These are phyloP conservation scores for Metacarcinus magister DNA, from an alignment of 2,888 invertebrate species.

Conservation along the genomic window DNA sequence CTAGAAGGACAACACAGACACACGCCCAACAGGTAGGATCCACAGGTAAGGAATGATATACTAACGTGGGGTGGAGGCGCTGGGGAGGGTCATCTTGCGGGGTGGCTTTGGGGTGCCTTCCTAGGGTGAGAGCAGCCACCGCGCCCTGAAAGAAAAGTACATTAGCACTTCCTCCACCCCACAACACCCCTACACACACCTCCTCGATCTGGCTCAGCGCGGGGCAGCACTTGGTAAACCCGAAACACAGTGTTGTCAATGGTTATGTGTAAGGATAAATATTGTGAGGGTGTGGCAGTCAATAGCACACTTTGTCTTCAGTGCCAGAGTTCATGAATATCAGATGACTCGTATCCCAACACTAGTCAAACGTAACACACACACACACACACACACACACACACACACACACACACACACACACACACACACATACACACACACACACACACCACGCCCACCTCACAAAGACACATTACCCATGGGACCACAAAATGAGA, in stretches of 20 bases:
- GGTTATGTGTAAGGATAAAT: constrained; percentile 37
- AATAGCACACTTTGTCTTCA: constrained; percentile 40
- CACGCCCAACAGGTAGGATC: neutral
- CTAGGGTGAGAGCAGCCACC: neutral
- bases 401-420: constrained; percentile 40
- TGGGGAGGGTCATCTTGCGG: constrained; percentile 5
- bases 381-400: constrained; percentile 40
- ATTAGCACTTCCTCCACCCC: neutral
- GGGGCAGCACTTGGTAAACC: neutral
- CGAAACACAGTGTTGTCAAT: constrained; percentile 35
- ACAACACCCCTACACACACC: neutral
- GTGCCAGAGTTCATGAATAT: constrained; percentile 36
- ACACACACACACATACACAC: constrained; percentile 18
- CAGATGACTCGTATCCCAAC: constrained; percentile 6
- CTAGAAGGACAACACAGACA: neutral
- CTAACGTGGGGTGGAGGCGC: neutral
- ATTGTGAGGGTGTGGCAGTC: constrained; percentile 45
- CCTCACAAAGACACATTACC: constrained; percentile 34
- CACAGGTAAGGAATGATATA: neutral
- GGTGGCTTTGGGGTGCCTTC: constrained; percentile 22
- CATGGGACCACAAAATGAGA: neutral
- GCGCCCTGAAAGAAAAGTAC: neutral
- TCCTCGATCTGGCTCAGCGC: neutral
- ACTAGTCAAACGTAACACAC: neutral
- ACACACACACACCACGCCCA: constrained; percentile 27